A percentile compares a stretch with the other conserved stretches of the same genome.
Conservation (phyloP, 2,888 invertebrate genomes). For the Vanessa cardui region DNA sequence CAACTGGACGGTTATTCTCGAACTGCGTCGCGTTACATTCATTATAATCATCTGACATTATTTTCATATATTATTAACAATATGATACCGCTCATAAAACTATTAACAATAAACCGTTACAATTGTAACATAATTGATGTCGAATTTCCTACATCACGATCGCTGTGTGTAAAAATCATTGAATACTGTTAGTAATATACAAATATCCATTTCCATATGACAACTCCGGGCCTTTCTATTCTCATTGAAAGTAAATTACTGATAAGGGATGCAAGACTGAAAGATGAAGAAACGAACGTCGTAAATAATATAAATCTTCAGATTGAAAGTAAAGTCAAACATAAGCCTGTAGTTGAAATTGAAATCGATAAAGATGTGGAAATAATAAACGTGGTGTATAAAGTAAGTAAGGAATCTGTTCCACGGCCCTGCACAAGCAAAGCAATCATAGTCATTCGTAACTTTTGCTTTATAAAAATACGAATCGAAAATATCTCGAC, state of each 20-base stretch:
- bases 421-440: constrained; percentile 80
- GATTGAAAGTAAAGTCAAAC: constrained; percentile 29
- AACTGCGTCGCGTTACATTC: constrained; percentile 71
- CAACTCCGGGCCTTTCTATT: constrained; percentile 70
- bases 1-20: constrained; percentile 80
- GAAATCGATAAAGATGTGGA: constrained; percentile 47
- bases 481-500: constrained; percentile 82
- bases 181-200: constrained; percentile 53
- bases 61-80: constrained; percentile 46
- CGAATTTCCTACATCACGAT: neutral
- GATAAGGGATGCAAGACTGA: constrained; percentile 39
- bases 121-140: constrained; percentile 1
- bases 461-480: constrained; percentile 82
- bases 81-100: constrained; percentile 41
- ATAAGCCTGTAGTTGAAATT: constrained; percentile 41
- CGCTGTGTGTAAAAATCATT: constrained; percentile 37
- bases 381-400: constrained; percentile 42
- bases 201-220: constrained; percentile 52
- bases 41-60: constrained; percentile 43
- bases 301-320: constrained; percentile 26
- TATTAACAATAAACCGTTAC: constrained; percentile 5
- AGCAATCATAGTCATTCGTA: constrained; percentile 78
- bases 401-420: constrained; percentile 51
- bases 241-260: constrained; percentile 40
- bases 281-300: constrained; percentile 28